phyloP scores from a whole-genome alignment of 2,888 invertebrate species.

The Eulithis testata region DNA sequence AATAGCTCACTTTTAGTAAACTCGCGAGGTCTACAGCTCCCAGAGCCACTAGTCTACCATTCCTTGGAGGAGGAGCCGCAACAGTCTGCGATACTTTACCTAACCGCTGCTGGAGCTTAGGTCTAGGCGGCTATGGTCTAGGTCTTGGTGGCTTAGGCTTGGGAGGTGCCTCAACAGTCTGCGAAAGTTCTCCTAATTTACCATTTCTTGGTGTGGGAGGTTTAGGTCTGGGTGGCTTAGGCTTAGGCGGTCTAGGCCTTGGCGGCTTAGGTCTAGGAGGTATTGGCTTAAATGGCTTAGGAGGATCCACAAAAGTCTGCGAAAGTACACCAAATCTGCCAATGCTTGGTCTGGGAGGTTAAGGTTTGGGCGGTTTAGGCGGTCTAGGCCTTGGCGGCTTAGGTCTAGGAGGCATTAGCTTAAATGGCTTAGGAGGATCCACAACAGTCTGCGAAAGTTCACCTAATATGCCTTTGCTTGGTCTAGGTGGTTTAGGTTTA shows the following conservation, averaged over 20 bases:
- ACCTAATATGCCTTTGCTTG: background rate
- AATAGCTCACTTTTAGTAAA: too few species aligned
- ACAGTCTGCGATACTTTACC: background rate
- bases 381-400: background rate
- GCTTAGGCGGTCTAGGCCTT: background rate
- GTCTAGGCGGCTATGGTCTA: background rate
- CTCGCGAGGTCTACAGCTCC: too few species aligned
- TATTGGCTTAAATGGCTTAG: background rate
- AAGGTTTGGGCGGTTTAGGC: background rate
- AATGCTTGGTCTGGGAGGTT: background rate
- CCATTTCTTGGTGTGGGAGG: conserved; percentile 17
- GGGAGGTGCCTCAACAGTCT: conserved; percentile 26
- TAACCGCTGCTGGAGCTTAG: background rate
- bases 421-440: background rate
- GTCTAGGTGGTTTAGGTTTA: background rate
- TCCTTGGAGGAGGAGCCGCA: background rate
- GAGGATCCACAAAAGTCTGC: background rate
- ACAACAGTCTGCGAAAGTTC: background rate
- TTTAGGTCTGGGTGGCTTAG: conserved; percentile 4
- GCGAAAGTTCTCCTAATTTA: conserved; percentile 19
- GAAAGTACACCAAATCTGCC: background rate
- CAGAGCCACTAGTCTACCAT: too few species aligned
- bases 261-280: background rate
- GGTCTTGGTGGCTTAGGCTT: background rate
- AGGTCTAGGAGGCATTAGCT: background rate